These are phyloP conservation scores for Clitarchus hookeri DNA, from an alignment of 2,888 invertebrate genomes.

Conservation along the genomic window DNA sequence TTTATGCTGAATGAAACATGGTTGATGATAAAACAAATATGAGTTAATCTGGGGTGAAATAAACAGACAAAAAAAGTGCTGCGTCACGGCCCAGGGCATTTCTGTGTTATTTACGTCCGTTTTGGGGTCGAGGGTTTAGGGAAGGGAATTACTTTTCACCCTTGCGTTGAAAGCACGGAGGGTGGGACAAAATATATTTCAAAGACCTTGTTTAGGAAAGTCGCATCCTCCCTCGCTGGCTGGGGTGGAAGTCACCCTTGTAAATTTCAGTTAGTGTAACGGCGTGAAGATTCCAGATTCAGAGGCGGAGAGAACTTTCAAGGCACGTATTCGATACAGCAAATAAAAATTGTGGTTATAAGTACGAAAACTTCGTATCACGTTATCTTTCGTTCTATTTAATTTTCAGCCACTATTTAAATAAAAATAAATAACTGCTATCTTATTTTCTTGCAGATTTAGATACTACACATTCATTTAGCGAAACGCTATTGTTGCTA, in stretches of 20 bases:
- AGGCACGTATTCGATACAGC: not conserved
- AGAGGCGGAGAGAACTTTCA: not conserved
- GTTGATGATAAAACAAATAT: not conserved
- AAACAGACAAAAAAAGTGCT: too few species aligned
- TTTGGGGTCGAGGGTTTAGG: not conserved
- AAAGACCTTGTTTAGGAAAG: constrained; percentile 3
- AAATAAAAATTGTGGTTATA: not conserved
- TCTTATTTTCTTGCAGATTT: too few species aligned
- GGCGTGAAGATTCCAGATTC: not conserved
- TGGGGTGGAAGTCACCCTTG: not conserved
- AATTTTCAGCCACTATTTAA: not conserved
- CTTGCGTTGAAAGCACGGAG: not conserved
- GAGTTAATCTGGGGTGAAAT: not conserved
- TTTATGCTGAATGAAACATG: not conserved
- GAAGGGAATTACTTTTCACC: not conserved
- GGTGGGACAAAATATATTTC: not conserved
- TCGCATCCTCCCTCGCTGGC: not conserved
- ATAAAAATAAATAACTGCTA: too few species aligned
- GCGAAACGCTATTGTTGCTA: too few species aligned
- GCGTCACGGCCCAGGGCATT: not conserved
- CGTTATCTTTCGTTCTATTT: not conserved
- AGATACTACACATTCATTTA: too few species aligned
- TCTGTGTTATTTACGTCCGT: not conserved
- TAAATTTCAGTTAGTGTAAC: not conserved
- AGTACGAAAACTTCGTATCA: not conserved